Base-by-base conservation (phyloP, 2,888 invertebrate species). In the Xanthia icteritia region DNA sequence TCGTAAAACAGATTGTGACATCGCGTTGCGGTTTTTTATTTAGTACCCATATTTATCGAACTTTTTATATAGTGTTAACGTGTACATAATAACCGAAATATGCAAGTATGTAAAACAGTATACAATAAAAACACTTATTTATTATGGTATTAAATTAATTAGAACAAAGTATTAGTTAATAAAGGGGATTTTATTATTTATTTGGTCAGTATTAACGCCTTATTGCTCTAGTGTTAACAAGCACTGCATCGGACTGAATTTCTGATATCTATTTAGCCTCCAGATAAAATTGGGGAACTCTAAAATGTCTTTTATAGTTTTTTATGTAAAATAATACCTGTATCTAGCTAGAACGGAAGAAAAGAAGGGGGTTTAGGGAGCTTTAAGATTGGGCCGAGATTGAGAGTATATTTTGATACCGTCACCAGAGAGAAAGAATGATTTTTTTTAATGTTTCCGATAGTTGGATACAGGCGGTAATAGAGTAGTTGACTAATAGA, bases 231-330 rank as follows among this genome's bases (percentile, higher is more conserved):
- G 1, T 77, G 86, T 86, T 83, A 71, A 67, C 78, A 75, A 87
- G 76, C 76, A 80, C 79, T 73, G 79, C 78, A 31, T 71, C 80
- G 93, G 94, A 27, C 92, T 93, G 42, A 75, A 73, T 76, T 86
- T 71, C 83, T 82, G 82, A 66, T 64, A 42, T 54, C 36, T 69
- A 51, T 42, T 39, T 65, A 60, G 5, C 51, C 42, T 65, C 5
- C 13, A 42, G 8, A 61, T 39, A 4, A 58, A 39, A 67, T 45
- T 64, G 11, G 23, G 20, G n/a, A 45, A 31, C 51, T 31, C n/a
- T 31, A 65, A 54, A 27, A 39, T 39, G 2, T 31, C 39, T n/a
- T 39, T 27, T 20, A 54, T 11, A 13, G 3, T 31, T 60, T 39
- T 58, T 27, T 13, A 45, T 39, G 2, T 8, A n/a, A 66, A 51